phyloP scores from a whole-genome alignment of 2,888 invertebrate genomes.

The Onchidella celtica region DNA sequence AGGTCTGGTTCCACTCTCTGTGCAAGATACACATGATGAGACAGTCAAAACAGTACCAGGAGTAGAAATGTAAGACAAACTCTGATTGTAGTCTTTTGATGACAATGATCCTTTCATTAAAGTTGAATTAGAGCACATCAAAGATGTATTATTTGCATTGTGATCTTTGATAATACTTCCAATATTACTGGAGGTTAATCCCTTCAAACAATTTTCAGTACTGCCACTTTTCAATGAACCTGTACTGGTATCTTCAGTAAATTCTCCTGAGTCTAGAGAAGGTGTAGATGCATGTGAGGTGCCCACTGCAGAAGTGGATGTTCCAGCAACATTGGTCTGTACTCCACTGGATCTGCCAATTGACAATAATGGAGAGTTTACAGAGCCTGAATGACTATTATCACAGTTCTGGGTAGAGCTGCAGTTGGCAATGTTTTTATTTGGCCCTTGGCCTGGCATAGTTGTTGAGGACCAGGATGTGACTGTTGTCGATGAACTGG shows the following conservation, averaged over 20 bases:
- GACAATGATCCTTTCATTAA: neutral
- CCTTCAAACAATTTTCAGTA: neutral
- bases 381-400: no score
- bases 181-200: neutral
- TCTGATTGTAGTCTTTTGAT: constrained; percentile 1
- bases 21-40: neutral
- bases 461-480: no score
- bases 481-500: neutral
- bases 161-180: constrained; percentile 32
- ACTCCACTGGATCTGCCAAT: no score
- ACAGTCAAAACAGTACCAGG: neutral
- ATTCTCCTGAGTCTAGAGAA: neutral
- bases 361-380: no score
- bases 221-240: no score
- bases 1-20: neutral
- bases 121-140: constrained; percentile 12
- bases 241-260: neutral
- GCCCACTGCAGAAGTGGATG: no score
- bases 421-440: no score
- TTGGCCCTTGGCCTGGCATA: no score
- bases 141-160: constrained; percentile 37
- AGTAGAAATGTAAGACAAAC: neutral
- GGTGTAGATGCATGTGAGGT: neutral
- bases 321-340: no score
- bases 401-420: no score